Conservation (phyloP, 2,113 vertebrate genomes). For the Microcebus lehilahytsara region DNA sequence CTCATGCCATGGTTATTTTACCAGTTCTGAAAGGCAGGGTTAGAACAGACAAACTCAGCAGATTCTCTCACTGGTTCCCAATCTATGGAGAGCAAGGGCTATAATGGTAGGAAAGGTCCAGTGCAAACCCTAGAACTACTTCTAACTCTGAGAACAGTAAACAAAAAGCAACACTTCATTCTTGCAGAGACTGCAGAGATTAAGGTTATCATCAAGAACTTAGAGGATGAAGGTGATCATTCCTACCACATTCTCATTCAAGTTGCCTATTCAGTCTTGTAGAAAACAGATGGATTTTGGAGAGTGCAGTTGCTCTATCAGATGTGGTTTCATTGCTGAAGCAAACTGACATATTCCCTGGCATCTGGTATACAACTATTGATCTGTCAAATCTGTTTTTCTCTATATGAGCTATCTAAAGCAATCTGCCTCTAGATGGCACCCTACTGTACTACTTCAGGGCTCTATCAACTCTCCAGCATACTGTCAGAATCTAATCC, state of each 20-base stretch:
- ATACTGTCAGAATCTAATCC: not conserved
- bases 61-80: not conserved
- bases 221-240: not conserved
- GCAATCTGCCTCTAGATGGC: not conserved
- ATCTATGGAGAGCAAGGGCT: not conserved
- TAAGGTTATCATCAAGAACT: not conserved
- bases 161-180: not conserved
- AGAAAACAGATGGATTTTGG: not conserved
- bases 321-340: not conserved
- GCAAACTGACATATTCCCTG: not conserved
- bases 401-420: not conserved
- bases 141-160: not conserved
- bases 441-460: not conserved
- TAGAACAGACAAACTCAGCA: not conserved
- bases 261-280: not conserved
- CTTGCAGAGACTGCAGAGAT: not conserved
- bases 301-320: not conserved
- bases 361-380: not conserved
- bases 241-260: not conserved
- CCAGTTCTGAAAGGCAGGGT: not conserved
- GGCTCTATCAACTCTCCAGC: not conserved
- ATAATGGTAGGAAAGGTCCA: not conserved
- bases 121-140: not conserved
- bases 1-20: not conserved
- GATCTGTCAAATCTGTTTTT: not conserved